phyloP scores from a whole-genome alignment of 2,888 invertebrate genomes.

The Teinopalpus imperialis region DNA sequence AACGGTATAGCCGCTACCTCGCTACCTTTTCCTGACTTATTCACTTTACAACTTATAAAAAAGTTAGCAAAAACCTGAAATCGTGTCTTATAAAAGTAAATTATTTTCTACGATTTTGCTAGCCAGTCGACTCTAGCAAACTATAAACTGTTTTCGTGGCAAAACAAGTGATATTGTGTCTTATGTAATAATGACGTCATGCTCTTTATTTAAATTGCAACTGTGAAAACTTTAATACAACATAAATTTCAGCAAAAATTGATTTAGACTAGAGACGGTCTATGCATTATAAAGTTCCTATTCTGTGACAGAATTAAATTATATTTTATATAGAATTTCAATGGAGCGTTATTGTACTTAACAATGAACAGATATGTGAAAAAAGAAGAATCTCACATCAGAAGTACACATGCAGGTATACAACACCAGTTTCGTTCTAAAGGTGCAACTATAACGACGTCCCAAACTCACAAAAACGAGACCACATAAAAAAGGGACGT shows the following conservation, averaged over 20 bases:
- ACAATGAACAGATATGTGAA: too few species aligned
- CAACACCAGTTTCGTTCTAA: constrained; percentile 51
- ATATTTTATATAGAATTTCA: too few species aligned
- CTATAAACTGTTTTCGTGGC: background rate
- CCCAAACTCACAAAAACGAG: constrained; percentile 45
- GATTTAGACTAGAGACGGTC: too few species aligned
- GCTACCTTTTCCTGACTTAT: constrained; percentile 32
- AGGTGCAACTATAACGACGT: constrained; percentile 48
- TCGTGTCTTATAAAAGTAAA: constrained; percentile 12
- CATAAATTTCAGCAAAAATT: too few species aligned
- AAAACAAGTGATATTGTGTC: too few species aligned
- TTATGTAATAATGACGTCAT: too few species aligned
- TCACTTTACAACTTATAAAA: constrained; percentile 28
- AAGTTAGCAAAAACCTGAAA: constrained; percentile 19
- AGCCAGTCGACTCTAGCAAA: background rate
- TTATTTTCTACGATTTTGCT: background rate
- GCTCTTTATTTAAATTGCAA: too few species aligned
- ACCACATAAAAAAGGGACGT: constrained; percentile 45
- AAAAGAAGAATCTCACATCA: constrained; percentile 30
- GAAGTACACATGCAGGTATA: constrained; percentile 40
- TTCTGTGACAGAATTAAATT: too few species aligned
- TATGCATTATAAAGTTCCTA: too few species aligned
- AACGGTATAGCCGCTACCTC: constrained; percentile 39
- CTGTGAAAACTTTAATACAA: too few species aligned
- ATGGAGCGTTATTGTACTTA: too few species aligned